phyloP scores from a whole-genome alignment of 2,888 invertebrate species.

The Lissonota sp. region DNA sequence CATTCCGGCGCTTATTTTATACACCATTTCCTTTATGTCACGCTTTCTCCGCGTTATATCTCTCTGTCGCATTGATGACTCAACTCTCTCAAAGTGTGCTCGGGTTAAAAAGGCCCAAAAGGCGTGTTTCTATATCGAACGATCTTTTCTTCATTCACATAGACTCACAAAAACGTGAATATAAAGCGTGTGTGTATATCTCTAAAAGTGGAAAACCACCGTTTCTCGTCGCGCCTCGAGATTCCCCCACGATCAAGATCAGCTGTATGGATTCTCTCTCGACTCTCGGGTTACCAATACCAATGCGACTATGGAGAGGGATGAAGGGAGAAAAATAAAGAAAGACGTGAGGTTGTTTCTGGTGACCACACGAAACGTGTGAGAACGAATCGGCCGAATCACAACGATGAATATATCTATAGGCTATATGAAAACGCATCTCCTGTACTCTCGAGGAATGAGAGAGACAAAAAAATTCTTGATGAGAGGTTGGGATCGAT shows the following conservation, averaged over 20 bases:
- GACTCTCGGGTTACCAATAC: slow-evolving; percentile 63
- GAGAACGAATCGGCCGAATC: slow-evolving; percentile 45
- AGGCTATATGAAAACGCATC: background rate
- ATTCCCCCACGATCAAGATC: slow-evolving; percentile 61
- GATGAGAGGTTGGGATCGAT: slow-evolving; percentile 48
- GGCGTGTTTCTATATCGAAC: slow-evolving; percentile 42
- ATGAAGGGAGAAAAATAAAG: slow-evolving; percentile 9
- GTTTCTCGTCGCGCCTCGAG: slow-evolving; percentile 47
- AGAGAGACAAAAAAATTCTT: slow-evolving; percentile 46
- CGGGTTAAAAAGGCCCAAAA: background rate
- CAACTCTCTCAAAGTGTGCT: slow-evolving; percentile 41
- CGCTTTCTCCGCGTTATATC: slow-evolving; percentile 42
- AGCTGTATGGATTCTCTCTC: slow-evolving; percentile 64
- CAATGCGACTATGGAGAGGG: slow-evolving; percentile 9
- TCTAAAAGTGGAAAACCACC: slow-evolving; percentile 33
- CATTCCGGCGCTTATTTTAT: slow-evolving; percentile 53
- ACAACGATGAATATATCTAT: slow-evolving; percentile 36
- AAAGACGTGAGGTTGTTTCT: slow-evolving; percentile 35
- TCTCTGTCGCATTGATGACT: slow-evolving; percentile 63
- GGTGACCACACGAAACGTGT: slow-evolving; percentile 47
- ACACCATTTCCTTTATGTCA: slow-evolving; percentile 39
- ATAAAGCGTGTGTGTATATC: background rate
- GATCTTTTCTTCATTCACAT: slow-evolving; percentile 42
- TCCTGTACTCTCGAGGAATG: slow-evolving; percentile 32
- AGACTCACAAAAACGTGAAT: too few species aligned